Conservation (phyloP, 2,888 invertebrate species). For the Octonoba sinensis region DNA sequence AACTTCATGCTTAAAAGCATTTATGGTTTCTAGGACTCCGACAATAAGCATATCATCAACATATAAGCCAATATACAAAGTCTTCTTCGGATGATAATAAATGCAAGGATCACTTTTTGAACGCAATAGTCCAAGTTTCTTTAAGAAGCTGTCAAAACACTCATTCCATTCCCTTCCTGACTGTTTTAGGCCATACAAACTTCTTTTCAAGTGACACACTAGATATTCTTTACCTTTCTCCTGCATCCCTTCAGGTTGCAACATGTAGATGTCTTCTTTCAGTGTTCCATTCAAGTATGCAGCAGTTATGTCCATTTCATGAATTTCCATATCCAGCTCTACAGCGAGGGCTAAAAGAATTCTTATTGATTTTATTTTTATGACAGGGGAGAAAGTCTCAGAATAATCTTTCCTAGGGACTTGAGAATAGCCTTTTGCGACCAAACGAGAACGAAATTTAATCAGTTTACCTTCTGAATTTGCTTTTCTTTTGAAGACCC, state of each 20-base stretch:
- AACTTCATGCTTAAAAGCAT: background rate
- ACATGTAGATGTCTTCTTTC: slow-evolving; percentile 41
- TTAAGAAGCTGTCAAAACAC: slow-evolving; percentile 14
- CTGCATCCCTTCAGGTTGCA: slow-evolving; percentile 14
- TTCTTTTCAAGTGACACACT: too few species aligned
- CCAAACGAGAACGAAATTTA: slow-evolving; percentile 67
- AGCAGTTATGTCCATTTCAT: slow-evolving; percentile 47
- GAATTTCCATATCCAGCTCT: background rate
- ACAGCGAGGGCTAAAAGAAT: slow-evolving; percentile 8
- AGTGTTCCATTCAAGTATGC: slow-evolving; percentile 44
- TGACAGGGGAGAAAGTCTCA: slow-evolving; percentile 59
- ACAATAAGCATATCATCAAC: slow-evolving; percentile 42
- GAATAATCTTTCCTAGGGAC: slow-evolving; percentile 37
- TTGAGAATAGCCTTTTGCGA: slow-evolving; percentile 24
- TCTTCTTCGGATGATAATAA: slow-evolving; percentile 24
- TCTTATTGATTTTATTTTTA: slow-evolving; percentile 41
- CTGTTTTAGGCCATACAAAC: slow-evolving; percentile 44
- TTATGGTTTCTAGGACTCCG: background rate
- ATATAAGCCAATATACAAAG: slow-evolving; percentile 17
- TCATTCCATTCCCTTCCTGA: slow-evolving; percentile 29
- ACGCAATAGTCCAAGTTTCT: slow-evolving; percentile 3
- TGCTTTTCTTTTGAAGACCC: slow-evolving; percentile 18
- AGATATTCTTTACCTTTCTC: slow-evolving; percentile 14
- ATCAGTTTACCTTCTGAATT: slow-evolving; percentile 25
- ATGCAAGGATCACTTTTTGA: slow-evolving; percentile 32